These are phyloP conservation scores for Thalassophryne amazonica DNA, from an alignment of 2,797 vertebrate genomes.

Conservation along the genomic window DNA sequence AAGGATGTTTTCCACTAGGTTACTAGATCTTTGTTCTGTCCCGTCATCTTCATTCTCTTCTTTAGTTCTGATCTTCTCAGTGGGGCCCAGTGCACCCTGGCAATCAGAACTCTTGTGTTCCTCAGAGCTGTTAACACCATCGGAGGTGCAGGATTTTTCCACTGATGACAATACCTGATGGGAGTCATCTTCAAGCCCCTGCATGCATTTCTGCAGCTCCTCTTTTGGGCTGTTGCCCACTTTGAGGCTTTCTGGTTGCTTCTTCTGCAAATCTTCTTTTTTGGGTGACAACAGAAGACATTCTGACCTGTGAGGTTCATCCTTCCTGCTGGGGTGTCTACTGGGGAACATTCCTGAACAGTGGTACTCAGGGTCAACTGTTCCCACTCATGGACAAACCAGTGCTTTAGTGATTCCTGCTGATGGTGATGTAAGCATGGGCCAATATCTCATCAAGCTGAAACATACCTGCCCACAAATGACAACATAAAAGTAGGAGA, in stretches of 20 bases:
- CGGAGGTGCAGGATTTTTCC: constrained; percentile 41
- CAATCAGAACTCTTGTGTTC: constrained; percentile 45
- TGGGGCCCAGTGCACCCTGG: constrained; percentile 47
- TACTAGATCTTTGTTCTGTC: constrained; percentile 58
- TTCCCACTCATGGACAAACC: constrained; percentile 29
- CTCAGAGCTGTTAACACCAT: constrained; percentile 8
- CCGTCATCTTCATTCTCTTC: constrained; percentile 41
- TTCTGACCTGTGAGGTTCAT: constrained; percentile 68
- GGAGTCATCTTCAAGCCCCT: constrained; percentile 70
- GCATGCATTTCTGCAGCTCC: constrained; percentile 82
- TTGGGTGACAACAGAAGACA: constrained; percentile 62
- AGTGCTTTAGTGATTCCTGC: constrained; percentile 8
- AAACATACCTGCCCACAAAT: constrained; percentile 7
- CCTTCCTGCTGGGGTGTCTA: constrained; percentile 77
- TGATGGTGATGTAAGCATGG: constrained; percentile 18
- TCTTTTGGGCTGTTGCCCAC: constrained; percentile 55
- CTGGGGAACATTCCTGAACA: constrained; percentile 79
- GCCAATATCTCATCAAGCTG: constrained; percentile 19
- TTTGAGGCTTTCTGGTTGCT: constrained; percentile 72
- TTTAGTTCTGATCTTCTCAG: constrained; percentile 47
- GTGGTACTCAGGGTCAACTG: constrained; percentile 24
- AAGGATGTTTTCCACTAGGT: constrained; percentile 78
- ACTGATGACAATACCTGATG: constrained; percentile 49
- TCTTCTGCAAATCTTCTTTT: constrained; percentile 71
- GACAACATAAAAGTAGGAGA: constrained; percentile 9